Base-by-base conservation (phyloP, 2,113 vertebrate genomes). In the Proterorhinus semilunaris region DNA sequence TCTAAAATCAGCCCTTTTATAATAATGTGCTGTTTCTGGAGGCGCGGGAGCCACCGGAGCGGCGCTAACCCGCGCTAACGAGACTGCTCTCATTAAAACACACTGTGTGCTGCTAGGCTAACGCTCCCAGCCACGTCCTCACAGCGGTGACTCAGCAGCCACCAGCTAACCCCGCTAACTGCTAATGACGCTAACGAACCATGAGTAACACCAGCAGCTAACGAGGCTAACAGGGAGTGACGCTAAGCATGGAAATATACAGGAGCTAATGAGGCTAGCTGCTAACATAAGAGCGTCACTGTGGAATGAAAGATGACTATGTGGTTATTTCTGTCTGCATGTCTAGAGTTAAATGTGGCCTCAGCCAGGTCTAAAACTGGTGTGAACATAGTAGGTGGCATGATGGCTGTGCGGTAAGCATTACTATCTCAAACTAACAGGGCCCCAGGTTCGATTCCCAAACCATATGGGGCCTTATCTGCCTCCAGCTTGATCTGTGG, bases 41-140 rank as follows among this genome's bases (percentile, higher is more conserved):
- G 54, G 54, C 54, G 54, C 54, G 6, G 54, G 9, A n/a, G 36
- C 36, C 42, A n/a, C 36, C 16, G 58, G 8, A 61, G 58, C 58
- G 58, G 44, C 43, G 36, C 58, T 61, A 61, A 61, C 58, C 4
- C 8, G 7, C 58, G 36, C 36, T 61, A 61, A 61, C 42, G 42
- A 61, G 58, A 44, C 58, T 45, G 13, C 16, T 61, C 58, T 61
- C 58, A 61, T 61, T 61, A 61, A 61, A 61, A 16, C 36, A 15
- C 27, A 61, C 36, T 44, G 42, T 45, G 58, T 44, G 58, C 27
- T 36, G 27, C 27, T 36, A 36, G 2, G 27, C 42, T 61, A 43
- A 9, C 8, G 58, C 58, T 42, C 12, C 13, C 3, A 10, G 58
- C 58, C n/a, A 61, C 42, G 7, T 61, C 58, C 58, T 61, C 58